These are phyloP conservation scores for Poecilia latipinna DNA, from an alignment of 2,113 vertebrate species.

Conservation along the genomic window DNA sequence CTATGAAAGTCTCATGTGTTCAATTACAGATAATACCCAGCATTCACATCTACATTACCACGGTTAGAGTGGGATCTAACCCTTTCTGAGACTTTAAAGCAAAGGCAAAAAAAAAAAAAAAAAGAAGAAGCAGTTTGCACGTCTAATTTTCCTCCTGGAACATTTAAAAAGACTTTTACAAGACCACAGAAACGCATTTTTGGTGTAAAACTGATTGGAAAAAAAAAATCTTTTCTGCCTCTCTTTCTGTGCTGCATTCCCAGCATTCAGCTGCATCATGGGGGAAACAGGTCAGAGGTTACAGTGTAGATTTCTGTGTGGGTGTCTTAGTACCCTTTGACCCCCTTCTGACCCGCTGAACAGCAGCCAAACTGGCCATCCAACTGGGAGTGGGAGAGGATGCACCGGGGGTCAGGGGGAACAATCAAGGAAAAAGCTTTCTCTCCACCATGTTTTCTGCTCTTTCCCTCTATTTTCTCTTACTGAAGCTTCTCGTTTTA, in stretches of 20 bases:
- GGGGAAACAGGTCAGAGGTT: conserved; percentile 57
- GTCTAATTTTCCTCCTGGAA: neutral
- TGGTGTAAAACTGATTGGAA: conserved; percentile 2
- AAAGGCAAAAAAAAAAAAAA: neutral
- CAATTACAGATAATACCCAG: conserved; percentile 37
- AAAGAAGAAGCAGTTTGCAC: neutral
- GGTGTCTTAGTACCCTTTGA: conserved; percentile 62
- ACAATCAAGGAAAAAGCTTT: conserved; percentile 30
- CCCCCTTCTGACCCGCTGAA: conserved; percentile 47
- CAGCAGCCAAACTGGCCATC: conserved; percentile 57
- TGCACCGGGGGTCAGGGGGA: conserved; percentile 61
- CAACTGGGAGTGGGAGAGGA: conserved; percentile 52
- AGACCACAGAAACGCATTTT: neutral
- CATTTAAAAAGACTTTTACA: conserved; percentile 7
- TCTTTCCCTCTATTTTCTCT: conserved; percentile 19
- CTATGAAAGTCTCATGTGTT: conserved; percentile 35
- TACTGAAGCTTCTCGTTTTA: conserved; percentile 5
- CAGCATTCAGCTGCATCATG: conserved; percentile 54
- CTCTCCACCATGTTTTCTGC: conserved; percentile 24
- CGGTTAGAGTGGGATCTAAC: conserved; percentile 2
- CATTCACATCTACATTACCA: conserved; percentile 13
- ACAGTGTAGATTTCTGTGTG: conserved; percentile 53
- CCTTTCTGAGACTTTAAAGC: neutral
- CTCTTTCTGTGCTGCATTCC: conserved; percentile 37
- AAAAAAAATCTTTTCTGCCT: neutral